phyloP scores from a whole-genome alignment of 2,888 invertebrate genomes.

The Pammene aurita region DNA sequence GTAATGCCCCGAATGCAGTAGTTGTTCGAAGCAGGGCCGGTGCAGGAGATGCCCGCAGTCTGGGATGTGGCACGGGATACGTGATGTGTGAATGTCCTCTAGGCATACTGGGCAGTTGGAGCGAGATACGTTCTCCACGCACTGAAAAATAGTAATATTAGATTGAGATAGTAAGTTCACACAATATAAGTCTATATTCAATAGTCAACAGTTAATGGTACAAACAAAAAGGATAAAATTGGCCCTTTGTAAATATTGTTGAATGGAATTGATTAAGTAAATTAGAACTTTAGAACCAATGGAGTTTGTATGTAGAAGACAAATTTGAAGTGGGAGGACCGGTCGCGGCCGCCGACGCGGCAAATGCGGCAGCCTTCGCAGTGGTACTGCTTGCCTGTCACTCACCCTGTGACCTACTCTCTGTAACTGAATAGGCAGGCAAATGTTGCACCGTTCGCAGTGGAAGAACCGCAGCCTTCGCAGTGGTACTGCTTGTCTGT shows the following conservation, averaged over 20 bases:
- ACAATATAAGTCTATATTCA: too few relatives aligned
- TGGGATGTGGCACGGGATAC: conserved; percentile 94
- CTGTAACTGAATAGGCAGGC: too few relatives aligned
- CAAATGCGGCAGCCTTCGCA: not conserved
- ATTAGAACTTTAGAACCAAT: too few relatives aligned
- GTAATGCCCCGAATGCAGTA: conserved; percentile 90
- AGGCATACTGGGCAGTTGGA: conserved; percentile 95
- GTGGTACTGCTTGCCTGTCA: not conserved
- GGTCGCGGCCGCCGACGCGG: too few relatives aligned
- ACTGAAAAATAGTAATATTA: conserved; percentile 77
- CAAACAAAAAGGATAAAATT: too few relatives aligned
- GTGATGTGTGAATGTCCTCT: conserved; percentile 95
- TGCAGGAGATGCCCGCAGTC: conserved; percentile 95
- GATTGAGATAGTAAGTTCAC: not conserved
- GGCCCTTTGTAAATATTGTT: too few relatives aligned
- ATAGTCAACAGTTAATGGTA: too few relatives aligned
- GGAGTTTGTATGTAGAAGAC: too few relatives aligned
- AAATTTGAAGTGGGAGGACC: not conserved
- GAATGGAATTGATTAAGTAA: too few relatives aligned
- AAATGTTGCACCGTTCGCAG: too few relatives aligned
- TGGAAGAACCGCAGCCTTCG: not conserved
- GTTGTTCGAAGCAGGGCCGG: conserved; percentile 91
- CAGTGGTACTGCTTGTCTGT: not conserved
- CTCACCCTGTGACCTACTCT: not conserved
- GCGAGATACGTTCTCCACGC: conserved; percentile 94